Evolutionary conservation across 2,797 vertebrate species (phyloP).

Genomic region (Anguilla obscura): DNA sequence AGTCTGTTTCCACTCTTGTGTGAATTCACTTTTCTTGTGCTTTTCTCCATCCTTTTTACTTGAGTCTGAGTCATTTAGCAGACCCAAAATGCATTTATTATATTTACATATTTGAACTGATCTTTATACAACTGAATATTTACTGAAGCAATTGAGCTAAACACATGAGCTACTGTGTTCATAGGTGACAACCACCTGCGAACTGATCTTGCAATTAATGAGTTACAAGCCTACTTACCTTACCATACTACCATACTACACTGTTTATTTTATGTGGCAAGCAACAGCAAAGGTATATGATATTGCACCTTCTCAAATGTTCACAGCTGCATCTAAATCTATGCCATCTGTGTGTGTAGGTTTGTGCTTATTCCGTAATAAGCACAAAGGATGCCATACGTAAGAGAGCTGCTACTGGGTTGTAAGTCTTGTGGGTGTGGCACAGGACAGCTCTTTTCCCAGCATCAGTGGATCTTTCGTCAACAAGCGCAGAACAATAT

Average conservation of each 20-base stretch:
- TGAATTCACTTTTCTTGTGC: neutral
- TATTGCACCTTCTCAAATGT: neutral
- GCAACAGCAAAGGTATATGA: neutral
- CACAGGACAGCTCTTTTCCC: neutral
- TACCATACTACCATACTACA: neutral
- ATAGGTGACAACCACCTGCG: too few species aligned
- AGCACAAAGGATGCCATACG: neutral
- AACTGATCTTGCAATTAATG: too few species aligned
- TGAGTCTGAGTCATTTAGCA: too few species aligned
- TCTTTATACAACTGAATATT: too few species aligned
- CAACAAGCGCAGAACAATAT: neutral
- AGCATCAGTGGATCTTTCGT: neutral
- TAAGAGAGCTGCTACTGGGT: neutral
- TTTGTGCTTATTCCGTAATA: neutral
- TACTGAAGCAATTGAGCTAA: too few species aligned
- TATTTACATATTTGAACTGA: too few species aligned
- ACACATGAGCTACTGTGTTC: too few species aligned
- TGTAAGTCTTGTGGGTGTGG: neutral
- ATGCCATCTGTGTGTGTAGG: neutral
- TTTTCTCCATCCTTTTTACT: neutral
- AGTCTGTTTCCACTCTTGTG: neutral
- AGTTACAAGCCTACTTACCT: too few species aligned
- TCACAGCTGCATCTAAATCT: neutral
- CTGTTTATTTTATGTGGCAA: neutral
- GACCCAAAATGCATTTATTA: too few species aligned